phyloP scores from a whole-genome alignment of 2,113 vertebrate genomes.

The Dasypus novemcinctus region DNA sequence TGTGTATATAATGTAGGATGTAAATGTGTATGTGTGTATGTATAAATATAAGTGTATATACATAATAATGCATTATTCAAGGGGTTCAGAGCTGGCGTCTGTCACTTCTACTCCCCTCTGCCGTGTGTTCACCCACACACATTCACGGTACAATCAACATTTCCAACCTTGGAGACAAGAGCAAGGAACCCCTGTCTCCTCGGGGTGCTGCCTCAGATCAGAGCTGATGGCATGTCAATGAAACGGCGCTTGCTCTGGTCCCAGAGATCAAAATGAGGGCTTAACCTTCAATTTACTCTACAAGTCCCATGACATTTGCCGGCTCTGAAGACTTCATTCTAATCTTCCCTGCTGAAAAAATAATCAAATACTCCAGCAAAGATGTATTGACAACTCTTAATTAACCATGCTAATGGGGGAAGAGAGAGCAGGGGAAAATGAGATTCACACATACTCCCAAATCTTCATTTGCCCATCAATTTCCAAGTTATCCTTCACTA shows the following conservation, averaged over 20 bases:
- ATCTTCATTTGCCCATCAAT: constrained; percentile 51
- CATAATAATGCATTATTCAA: background rate
- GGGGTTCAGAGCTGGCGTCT: background rate
- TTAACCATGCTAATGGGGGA: constrained; percentile 72
- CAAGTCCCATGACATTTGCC: constrained; percentile 83
- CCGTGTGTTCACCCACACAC: constrained; percentile 72
- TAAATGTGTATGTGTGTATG: background rate
- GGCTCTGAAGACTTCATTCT: constrained; percentile 79
- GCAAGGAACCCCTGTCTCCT: constrained; percentile 81
- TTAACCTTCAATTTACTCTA: constrained; percentile 91
- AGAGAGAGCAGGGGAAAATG: constrained; percentile 43
- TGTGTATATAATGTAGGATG: no score
- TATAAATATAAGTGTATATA: accelerated
- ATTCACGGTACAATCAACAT: constrained; percentile 83
- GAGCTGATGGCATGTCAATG: constrained; percentile 86
- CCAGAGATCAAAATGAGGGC: constrained; percentile 87
- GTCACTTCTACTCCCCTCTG: background rate
- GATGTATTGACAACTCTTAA: constrained; percentile 77
- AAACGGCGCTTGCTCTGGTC: constrained; percentile 82
- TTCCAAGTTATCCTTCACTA: constrained; percentile 33
- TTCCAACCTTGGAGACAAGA: constrained; percentile 85
- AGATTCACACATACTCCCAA: constrained; percentile 53
- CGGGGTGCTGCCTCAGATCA: constrained; percentile 78
- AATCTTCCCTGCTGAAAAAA: constrained; percentile 76
- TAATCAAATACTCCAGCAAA: constrained; percentile 72